Evolutionary conservation across 2,113 vertebrate genomes (phyloP), one percentile per base, ranked within the genome.

Genomic region (Drymodes brunneopygia): DNA sequence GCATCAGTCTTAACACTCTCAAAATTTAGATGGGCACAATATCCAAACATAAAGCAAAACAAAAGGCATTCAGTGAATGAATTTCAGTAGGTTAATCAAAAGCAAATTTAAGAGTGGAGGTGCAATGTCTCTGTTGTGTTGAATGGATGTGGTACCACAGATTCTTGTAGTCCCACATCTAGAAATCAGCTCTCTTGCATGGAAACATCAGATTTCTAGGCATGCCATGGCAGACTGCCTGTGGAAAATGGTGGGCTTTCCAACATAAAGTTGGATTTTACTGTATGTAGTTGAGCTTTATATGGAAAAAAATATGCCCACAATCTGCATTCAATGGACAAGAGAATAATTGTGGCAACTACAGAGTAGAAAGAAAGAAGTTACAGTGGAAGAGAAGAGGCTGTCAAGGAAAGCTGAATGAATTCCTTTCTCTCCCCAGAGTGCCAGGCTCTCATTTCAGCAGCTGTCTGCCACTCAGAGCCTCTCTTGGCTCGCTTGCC

Each of bases 381-480:
- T 70, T 83, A 66, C 21, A 80, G 45, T 64, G 31, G 15, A 66
- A 33, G 38, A 17, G 51, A 88, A 93, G 47, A 90, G 60, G 38
- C 1, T 66, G 47, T 78, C 88, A 66, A 67, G 27, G 42, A 31
- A 87, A 65, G 60, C 3, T 83, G 72, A 88, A 91, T 85, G 27
- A 90, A 85, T 81, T 74, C 75, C 29, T 70, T 85, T 87, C 47
- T 93, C 28, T 82, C 67, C 31, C 45, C 25, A 42, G 75, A 92
- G 81, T 60, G 47, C 47, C 72, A 88, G 35, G 47, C 71, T 95
- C 71, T 82, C 56, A 47, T 86, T 88, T 90, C 90, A 92, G 79
- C 87, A 86, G 51, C 85, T 74, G 33, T 93, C 94, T 95, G 85
- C 64, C 75, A 91, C 51, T 86, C 82, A 64, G 22, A 90, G 71